Conservation (phyloP, 2,888 invertebrate genomes). For the Xylota sylvarum region DNA sequence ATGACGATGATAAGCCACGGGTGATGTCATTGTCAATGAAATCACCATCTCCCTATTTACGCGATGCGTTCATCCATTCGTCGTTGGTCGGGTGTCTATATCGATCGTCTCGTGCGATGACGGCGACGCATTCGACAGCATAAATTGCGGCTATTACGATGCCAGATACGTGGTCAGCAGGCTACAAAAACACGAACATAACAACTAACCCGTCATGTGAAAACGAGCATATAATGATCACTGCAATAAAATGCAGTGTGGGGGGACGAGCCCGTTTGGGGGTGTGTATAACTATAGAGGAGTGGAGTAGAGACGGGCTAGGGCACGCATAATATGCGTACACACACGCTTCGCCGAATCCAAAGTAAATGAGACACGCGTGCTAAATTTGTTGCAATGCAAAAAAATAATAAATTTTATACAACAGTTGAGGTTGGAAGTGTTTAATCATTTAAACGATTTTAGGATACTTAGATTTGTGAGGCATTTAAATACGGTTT, state of each 20-base stretch:
- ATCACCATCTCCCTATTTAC: constrained; percentile 58
- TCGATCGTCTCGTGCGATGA: constrained; percentile 39
- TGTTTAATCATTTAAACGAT: not conserved
- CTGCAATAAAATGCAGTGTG: constrained; percentile 40
- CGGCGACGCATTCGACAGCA: constrained; percentile 40
- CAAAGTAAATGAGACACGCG: constrained; percentile 48
- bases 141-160: constrained; percentile 48
- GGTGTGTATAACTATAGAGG: not conserved
- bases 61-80: constrained; percentile 47
- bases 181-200: constrained; percentile 30
- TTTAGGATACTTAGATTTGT: not conserved
- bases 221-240: constrained; percentile 44
- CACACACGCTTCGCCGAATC: constrained; percentile 7
- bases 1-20: constrained; percentile 18
- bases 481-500: too few species aligned
- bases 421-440: constrained; percentile 12
- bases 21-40: constrained; percentile 70
- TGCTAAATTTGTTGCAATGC: constrained; percentile 33
- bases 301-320: constrained; percentile 8
- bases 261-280: not conserved
- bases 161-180: constrained; percentile 47
- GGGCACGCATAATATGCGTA: constrained; percentile 39
- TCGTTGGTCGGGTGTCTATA: constrained; percentile 23
- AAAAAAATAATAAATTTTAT: constrained; percentile 3
- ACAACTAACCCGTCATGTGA: constrained; percentile 27